Conservation (phyloP, 2,113 vertebrate genomes). For the Phoenicopterus ruber region DNA sequence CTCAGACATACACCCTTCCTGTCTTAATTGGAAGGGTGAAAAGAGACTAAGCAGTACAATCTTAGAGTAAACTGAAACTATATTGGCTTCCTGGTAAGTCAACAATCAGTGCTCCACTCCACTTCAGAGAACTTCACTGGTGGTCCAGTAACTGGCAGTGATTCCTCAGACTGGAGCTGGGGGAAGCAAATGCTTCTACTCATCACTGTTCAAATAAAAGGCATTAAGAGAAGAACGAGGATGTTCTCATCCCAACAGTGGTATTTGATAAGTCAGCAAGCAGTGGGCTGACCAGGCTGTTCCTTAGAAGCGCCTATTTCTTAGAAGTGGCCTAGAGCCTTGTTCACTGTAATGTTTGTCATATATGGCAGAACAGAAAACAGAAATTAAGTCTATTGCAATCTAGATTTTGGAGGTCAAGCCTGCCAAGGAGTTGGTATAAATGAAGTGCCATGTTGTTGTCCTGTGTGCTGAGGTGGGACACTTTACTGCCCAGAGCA, state of each 20-base stretch:
- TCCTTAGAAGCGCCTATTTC: background rate
- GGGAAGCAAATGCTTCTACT: background rate
- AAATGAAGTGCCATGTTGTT: background rate
- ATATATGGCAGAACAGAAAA: background rate
- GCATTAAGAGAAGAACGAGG: background rate
- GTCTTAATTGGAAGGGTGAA: background rate
- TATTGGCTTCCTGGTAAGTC: background rate
- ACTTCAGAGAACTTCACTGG: background rate
- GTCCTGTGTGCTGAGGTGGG: background rate
- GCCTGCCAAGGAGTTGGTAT: background rate
- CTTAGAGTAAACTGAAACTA: background rate
- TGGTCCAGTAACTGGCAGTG: background rate
- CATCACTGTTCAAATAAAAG: background rate
- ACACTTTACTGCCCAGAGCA: background rate
- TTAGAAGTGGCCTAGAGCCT: background rate
- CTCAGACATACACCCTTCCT: background rate
- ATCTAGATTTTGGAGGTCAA: background rate
- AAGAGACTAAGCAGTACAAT: background rate
- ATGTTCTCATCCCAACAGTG: background rate
- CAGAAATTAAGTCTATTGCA: background rate
- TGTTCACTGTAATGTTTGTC: background rate
- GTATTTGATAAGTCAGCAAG: background rate
- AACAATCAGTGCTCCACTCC: background rate
- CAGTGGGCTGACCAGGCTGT: background rate
- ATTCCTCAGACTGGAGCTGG: background rate